phyloP scores from a whole-genome alignment of 1,140 invertebrate genomes.

The Drosophila miranda region DNA sequence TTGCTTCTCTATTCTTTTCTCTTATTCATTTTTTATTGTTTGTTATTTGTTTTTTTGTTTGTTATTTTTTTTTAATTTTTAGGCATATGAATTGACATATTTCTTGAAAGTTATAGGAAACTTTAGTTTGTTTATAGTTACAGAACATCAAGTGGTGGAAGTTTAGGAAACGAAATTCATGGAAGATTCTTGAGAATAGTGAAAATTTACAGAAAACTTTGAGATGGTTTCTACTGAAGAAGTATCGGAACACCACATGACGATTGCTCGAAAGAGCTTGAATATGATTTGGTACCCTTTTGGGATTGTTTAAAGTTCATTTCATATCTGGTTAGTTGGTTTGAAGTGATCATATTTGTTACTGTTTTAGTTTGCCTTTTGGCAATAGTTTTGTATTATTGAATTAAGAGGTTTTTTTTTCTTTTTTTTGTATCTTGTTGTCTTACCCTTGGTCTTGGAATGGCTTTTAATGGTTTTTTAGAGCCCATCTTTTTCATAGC shows the following conservation, averaged over 20 bases:
- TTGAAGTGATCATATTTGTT: conserved; percentile 20
- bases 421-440: conserved; percentile 62
- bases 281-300: neutral
- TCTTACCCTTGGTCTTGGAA: conserved; percentile 96
- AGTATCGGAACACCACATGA: too few relatives aligned
- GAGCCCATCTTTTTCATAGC: conserved; percentile 99
- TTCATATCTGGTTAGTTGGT: neutral
- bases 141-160: too few relatives aligned
- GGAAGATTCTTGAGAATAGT: too few relatives aligned
- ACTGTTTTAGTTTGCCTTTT: conserved; percentile 16
- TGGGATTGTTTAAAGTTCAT: neutral
- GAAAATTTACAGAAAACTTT: too few relatives aligned
- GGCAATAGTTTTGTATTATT: conserved; percentile 16
- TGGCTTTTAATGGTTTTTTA: conserved; percentile 98
- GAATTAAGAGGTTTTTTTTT: conserved; percentile 27
- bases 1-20: conserved; percentile 19
- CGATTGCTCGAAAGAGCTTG: too few relatives aligned
- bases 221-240: too few relatives aligned
- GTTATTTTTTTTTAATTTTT: too few relatives aligned
- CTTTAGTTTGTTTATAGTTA: too few relatives aligned
- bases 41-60: neutral
- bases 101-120: too few relatives aligned
- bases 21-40: conserved; percentile 13
- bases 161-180: too few relatives aligned
- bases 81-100: too few relatives aligned